These are phyloP conservation scores for Galleria mellonella DNA, from an alignment of 1,140 invertebrate genomes.

Conservation along the genomic window DNA sequence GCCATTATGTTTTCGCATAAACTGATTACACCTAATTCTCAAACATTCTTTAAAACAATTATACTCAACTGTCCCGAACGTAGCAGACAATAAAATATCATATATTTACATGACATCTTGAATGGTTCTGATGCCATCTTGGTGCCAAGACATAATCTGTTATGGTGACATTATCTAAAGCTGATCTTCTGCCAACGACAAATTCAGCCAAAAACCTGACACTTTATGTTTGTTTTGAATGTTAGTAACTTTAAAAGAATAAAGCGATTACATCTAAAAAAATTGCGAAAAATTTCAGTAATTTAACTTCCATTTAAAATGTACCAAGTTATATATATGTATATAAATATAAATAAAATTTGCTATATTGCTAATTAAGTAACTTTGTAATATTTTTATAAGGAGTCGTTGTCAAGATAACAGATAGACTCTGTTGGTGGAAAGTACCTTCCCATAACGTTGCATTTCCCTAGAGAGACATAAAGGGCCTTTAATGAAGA, in stretches of 20 bases:
- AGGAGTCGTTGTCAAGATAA: not conserved
- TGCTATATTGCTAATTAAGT: no score
- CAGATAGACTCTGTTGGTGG: not conserved
- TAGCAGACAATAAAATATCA: no score
- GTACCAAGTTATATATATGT: no score
- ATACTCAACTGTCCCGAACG: no score
- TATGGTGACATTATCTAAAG: slow-evolving; percentile 63
- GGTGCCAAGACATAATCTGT: slow-evolving; percentile 67
- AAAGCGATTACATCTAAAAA: no score
- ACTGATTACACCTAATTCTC: no score
- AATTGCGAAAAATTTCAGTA: no score
- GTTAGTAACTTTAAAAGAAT: not conserved
- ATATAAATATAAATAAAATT: no score
- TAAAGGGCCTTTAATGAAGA: slow-evolving; percentile 37
- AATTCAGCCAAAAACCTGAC: slow-evolving; percentile 46
- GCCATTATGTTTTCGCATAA: no score
- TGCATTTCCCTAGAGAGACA: slow-evolving; percentile 31
- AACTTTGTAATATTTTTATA: no score
- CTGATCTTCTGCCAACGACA: slow-evolving; percentile 43
- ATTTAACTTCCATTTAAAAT: no score
- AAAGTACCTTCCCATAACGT: slow-evolving; percentile 9
- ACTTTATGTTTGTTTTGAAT: slow-evolving; percentile 16
- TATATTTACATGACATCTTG: slow-evolving; percentile 26
- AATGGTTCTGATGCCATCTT: slow-evolving; percentile 23
- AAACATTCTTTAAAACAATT: no score